Conservation (phyloP, 2,888 invertebrate species). For the Drosophila eohydei region DNA sequence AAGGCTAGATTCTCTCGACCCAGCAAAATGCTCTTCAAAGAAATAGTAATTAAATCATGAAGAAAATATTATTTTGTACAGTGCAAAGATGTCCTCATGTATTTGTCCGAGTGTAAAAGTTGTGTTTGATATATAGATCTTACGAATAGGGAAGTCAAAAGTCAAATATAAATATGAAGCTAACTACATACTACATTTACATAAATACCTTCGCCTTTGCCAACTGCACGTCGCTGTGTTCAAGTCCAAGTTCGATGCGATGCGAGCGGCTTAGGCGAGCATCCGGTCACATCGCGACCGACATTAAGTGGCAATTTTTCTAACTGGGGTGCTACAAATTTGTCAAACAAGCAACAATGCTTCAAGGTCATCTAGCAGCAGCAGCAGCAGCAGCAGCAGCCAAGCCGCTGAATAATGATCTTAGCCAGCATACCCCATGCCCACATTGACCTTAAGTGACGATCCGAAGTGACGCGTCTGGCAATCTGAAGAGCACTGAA, state of each 20-base stretch:
- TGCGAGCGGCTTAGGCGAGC: conserved; percentile 35
- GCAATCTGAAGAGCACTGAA: conserved; percentile 67
- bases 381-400: conserved; percentile 31
- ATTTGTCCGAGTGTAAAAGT: conserved; percentile 9
- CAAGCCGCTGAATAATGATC: conserved; percentile 54
- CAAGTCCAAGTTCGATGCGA: conserved; percentile 37
- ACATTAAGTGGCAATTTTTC: conserved; percentile 69
- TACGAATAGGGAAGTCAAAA: conserved; percentile 36
- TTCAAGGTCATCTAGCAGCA: conserved; percentile 66
- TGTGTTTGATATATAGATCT: neutral
- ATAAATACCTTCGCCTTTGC: conserved; percentile 43
- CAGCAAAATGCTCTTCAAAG: too few species aligned
- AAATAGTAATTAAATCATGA: neutral
- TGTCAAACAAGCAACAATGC: conserved; percentile 72
- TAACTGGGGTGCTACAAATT: conserved; percentile 72
- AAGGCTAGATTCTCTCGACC: too few species aligned
- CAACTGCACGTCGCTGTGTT: conserved; percentile 5
- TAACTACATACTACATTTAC: conserved; percentile 26
- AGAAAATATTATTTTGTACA: neutral
- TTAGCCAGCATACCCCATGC: conserved; percentile 14
- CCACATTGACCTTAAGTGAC: conserved; percentile 71
- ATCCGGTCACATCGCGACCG: conserved; percentile 69
- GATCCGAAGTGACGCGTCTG: conserved; percentile 22
- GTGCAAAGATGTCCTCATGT: neutral
- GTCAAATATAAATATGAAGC: conserved; percentile 35